Base-by-base conservation (phyloP, 2,888 invertebrate species). In the Leptinotarsa juncta region DNA sequence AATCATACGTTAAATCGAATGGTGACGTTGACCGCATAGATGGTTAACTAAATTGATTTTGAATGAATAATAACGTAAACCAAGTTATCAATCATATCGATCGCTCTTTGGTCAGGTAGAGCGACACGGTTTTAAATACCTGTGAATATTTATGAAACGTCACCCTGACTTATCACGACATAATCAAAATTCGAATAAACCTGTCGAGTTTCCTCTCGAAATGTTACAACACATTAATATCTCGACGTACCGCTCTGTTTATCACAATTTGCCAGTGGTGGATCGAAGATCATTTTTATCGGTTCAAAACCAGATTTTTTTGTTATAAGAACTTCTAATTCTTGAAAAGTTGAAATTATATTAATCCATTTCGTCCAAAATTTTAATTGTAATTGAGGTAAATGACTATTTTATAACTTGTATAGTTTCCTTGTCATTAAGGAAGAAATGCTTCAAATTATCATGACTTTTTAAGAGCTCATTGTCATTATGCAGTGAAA, bases 91-190 rank as follows among this genome's bases (percentile, higher is more conserved):
- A 71, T 51, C 65, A 71, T 65, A 57, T 69, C 60, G 49, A 69
- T 57, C 51, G 53, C 71, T 77, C 60, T 48, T n/a, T 69, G 57
- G 48, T 50, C 69, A 20, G 48, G 60, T 60, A 65, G 42, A 70
- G 70, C 69, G 66, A 70, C 75, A 60, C 70, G 75, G 18, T 57
- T n/a, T 57, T 77, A 78, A 79, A 79, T 77, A 78, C 74, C 60
- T 73, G 55, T 53, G 79, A 77, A 78, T 80, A 80, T 80, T 80
- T 78, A 79, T 78, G 78, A 80, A 79, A 77, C 70, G 78, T 78
- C 78, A 78, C 76, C 78, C 57, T 57, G 72, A 73, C 74, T 80
- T 77, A 77, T 77, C 77, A 78, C 57, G 71, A 77, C 75, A 75
- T 75, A 77, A 80, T 78, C 78, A 77, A 72, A 74, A 67, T 68